Evolutionary conservation across 2,888 invertebrate species (phyloP), one percentile per base, ranked within the genome.

Genomic region (Drosophila kanekoi): DNA sequence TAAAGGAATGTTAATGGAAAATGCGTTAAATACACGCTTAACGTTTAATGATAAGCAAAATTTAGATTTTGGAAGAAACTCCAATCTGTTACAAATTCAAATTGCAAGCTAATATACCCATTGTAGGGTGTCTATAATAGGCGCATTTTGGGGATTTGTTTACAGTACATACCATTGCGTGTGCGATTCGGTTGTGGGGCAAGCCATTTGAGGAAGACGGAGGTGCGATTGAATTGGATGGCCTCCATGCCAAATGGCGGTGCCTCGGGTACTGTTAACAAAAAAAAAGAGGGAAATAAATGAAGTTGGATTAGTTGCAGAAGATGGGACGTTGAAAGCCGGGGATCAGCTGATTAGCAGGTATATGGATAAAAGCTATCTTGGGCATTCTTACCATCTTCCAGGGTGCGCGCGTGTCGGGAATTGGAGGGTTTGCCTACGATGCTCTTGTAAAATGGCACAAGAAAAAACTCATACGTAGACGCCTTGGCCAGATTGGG

Each of bases 361-460:
- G 9, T 16, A 41, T 45, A 35, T 45, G 14, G 38, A 32, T 54
- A 38, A 47, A 56, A 65, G 71, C 66, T 37, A 28, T 35, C 37
- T 41, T 1, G 23, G 49, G 13, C 14, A 37, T 37, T 54, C 94
- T 95, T 94, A 97, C 97, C 95, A 93, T 97, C 97, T 93, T 98
- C 97, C 79, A 96, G 93, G 56, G 98, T 98, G 92, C 95, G 94
- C 58, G 95, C 95, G 72, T 94, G 94, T 91, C 95, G 94, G 38
- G 96, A 96, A 93, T 98, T 97, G 58, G 97, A 97, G 40, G 97
- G 97, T 87, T 95, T 95, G 70, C 97, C 98, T 93, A 97, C 96
- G 80, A 97, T 95, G 90, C 95, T 95, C 92, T 95, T 96, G 93
- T 96, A 97, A 93, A 97, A 98, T 72, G 98, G 98, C 90, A 97